These are phyloP conservation scores for Leptoclinus maculatus DNA, from an alignment of 2,797 vertebrate genomes.

Conservation along the genomic window DNA sequence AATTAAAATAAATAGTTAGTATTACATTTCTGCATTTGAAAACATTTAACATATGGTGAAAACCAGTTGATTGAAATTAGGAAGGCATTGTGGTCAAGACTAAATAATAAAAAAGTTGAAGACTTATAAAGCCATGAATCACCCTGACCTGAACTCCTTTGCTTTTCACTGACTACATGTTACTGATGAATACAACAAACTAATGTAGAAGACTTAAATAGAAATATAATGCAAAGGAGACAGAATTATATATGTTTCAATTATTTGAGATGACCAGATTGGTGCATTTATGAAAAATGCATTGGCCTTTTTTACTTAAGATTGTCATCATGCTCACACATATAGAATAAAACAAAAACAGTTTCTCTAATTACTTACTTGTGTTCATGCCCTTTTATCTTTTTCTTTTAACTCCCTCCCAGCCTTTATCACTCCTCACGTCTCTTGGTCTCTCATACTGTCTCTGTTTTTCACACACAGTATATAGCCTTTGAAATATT, in stretches of 20 bases:
- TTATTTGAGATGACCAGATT: not conserved
- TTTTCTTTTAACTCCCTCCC: not conserved
- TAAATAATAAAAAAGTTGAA: not conserved
- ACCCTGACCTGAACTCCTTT: not conserved
- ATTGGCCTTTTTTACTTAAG: not conserved
- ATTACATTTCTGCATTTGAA: not conserved
- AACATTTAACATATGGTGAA: not conserved
- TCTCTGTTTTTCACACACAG: constrained; percentile 43
- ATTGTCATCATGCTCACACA: not conserved
- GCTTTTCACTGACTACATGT: not conserved
- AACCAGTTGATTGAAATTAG: not conserved
- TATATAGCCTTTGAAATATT: constrained; percentile 37
- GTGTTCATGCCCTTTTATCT: not conserved
- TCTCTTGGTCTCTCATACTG: constrained; percentile 6
- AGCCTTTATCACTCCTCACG: constrained; percentile 3
- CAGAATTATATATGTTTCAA: not conserved
- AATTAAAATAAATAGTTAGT: not conserved
- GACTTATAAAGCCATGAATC: not conserved
- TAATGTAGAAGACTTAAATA: not conserved
- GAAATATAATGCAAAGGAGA: not conserved
- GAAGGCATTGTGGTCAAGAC: not conserved
- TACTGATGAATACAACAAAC: not conserved
- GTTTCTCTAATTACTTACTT: not conserved
- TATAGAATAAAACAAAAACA: constrained; percentile 1
- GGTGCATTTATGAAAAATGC: not conserved